Evolutionary conservation across 1,140 invertebrate species (phyloP).

Genomic region (Drosophila rufa): DNA sequence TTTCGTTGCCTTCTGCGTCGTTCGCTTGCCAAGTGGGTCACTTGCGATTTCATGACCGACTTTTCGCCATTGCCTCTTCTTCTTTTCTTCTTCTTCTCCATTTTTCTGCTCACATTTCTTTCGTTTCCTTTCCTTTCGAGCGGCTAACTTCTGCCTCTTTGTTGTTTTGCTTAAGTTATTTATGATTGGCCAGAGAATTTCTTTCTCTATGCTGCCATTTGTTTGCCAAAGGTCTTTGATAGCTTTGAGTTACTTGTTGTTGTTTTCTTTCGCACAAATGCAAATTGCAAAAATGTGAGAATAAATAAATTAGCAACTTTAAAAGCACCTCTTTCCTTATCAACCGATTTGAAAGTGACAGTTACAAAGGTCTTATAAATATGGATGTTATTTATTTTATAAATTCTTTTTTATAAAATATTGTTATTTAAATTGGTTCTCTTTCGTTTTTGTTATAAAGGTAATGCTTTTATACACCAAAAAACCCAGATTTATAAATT

Average conservation of each 20-base stretch:
- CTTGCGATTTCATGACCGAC: constrained; percentile 84
- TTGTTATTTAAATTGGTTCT: background rate
- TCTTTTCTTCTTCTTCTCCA: constrained; percentile 28
- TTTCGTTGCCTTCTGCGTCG: constrained; percentile 42
- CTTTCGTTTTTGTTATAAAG: background rate
- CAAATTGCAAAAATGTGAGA: constrained; percentile 30
- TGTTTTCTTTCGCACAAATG: constrained; percentile 10
- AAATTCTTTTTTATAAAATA: background rate
- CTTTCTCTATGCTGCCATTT: constrained; percentile 47
- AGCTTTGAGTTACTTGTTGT: constrained; percentile 1
- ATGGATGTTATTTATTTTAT: constrained; percentile 1
- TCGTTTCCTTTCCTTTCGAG: constrained; percentile 35
- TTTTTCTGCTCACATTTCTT: constrained; percentile 34
- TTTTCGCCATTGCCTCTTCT: constrained; percentile 58
- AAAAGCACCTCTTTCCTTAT: constrained; percentile 4
- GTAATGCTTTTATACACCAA: background rate
- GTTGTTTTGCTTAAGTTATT: constrained; percentile 57
- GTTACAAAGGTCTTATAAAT: constrained; percentile 23
- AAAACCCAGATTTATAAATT: too few species aligned
- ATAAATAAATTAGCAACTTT: constrained; percentile 37
- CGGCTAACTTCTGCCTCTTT: constrained; percentile 37
- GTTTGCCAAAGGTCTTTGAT: constrained; percentile 32
- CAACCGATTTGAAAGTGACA: constrained; percentile 28
- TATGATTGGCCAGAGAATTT: constrained; percentile 68
- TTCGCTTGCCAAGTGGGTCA: constrained; percentile 78